phyloP scores from a whole-genome alignment of 2,113 vertebrate species.

The Empidonax alnorum region DNA sequence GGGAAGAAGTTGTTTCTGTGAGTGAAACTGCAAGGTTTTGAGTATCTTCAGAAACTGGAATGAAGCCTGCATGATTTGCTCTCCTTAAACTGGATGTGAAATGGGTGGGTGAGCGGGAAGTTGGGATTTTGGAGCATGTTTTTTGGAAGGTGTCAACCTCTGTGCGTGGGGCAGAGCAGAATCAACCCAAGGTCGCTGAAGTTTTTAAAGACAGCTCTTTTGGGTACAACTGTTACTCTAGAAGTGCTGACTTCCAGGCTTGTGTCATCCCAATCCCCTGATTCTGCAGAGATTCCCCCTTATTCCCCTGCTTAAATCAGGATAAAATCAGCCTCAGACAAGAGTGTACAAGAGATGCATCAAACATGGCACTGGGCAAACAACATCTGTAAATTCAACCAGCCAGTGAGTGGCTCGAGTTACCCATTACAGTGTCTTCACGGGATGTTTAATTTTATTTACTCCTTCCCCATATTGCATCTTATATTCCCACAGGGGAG shows the following conservation, averaged over 20 bases:
- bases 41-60: background rate
- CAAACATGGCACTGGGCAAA: background rate
- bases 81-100: background rate
- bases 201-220: background rate
- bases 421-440: background rate
- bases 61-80: background rate
- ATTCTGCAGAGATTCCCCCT: background rate
- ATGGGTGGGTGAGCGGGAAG: background rate
- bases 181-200: background rate
- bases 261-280: too few relatives aligned
- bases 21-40: background rate
- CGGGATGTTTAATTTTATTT: background rate
- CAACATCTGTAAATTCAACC: background rate
- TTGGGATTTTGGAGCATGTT: accelerated
- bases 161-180: background rate
- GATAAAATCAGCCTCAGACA: background rate
- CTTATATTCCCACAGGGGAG: background rate
- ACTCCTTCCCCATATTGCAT: background rate
- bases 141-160: background rate
- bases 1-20: background rate
- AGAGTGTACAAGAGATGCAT: background rate
- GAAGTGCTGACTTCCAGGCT: background rate
- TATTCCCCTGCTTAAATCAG: background rate
- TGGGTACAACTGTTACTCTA: accelerated
- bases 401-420: background rate